phyloP scores from a whole-genome alignment of 1,140 invertebrate species.

The Cotesia typhae region DNA sequence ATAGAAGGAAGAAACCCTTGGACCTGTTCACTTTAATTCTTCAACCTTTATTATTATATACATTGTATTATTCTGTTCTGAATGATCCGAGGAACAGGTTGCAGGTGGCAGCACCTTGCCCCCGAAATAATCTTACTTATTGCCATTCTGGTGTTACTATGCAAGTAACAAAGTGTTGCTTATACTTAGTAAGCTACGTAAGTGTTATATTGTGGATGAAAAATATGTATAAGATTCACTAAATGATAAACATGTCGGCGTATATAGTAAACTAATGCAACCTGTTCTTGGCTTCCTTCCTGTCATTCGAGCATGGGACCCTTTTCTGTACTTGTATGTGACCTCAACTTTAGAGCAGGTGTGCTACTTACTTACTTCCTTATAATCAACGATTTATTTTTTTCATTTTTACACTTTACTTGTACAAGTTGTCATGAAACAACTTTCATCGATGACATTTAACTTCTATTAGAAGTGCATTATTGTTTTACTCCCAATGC shows the following conservation, averaged over 20 bases:
- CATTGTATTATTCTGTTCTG: not conserved
- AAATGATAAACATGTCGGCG: not conserved
- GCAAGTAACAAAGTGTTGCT: not conserved
- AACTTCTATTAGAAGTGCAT: too few relatives aligned
- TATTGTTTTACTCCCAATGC: too few relatives aligned
- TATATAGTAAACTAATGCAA: not conserved
- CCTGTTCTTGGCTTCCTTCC: constrained; percentile 25
- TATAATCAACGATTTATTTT: not conserved
- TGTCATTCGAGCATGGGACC: not conserved
- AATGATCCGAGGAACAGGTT: not conserved
- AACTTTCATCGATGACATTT: not conserved
- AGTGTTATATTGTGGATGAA: not conserved
- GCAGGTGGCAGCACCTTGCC: constrained; percentile 31
- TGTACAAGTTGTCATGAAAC: not conserved
- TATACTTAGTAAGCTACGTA: not conserved
- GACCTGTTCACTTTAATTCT: constrained; percentile 7
- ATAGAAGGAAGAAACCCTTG: constrained; percentile 3
- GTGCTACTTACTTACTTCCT: constrained; percentile 10
- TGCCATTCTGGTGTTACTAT: too few relatives aligned
- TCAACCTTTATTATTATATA: not conserved
- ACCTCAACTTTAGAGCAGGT: constrained; percentile 1
- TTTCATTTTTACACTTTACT: not conserved
- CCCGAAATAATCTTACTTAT: constrained; percentile 16
- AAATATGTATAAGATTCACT: not conserved
- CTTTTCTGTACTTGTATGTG: not conserved